These are phyloP conservation scores for Erythrocercus mccallii DNA, from an alignment of 2,113 vertebrate genomes.

Conservation along the genomic window DNA sequence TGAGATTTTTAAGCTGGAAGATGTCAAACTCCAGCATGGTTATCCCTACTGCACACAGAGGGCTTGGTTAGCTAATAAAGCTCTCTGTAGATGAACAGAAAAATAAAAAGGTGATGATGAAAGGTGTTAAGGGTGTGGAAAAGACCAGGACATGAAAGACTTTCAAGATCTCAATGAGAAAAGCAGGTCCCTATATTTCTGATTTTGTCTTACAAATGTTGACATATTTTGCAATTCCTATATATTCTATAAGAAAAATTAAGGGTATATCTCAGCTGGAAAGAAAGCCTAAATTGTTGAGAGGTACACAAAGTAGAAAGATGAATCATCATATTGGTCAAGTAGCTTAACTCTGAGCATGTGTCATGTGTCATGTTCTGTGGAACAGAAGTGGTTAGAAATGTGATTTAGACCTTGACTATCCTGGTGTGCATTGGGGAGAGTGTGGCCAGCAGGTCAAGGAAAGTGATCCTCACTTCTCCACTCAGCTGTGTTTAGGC, in stretches of 20 bases:
- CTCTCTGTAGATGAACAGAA: neutral
- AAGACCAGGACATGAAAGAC: neutral
- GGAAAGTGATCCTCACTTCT: neutral
- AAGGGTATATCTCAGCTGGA: neutral
- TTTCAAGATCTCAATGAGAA: neutral
- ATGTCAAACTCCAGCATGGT: neutral
- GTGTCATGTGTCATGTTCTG: neutral
- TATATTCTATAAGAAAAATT: neutral
- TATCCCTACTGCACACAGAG: neutral
- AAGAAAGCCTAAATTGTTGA: neutral
- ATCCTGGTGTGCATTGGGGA: accelerated
- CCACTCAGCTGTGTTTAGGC: neutral
- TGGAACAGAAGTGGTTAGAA: neutral
- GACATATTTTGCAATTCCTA: neutral
- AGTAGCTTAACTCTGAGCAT: neutral
- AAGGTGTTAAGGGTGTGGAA: neutral
- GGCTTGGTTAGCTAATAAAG: neutral
- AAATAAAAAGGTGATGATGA: neutral
- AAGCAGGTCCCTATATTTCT: neutral
- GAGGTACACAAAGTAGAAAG: neutral
- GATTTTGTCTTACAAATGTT: neutral
- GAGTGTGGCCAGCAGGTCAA: neutral
- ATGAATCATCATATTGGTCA: neutral
- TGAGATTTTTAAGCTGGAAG: neutral
- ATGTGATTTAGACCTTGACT: neutral